Conservation (phyloP, 1,140 invertebrate species). For the Bombus consobrinus region DNA sequence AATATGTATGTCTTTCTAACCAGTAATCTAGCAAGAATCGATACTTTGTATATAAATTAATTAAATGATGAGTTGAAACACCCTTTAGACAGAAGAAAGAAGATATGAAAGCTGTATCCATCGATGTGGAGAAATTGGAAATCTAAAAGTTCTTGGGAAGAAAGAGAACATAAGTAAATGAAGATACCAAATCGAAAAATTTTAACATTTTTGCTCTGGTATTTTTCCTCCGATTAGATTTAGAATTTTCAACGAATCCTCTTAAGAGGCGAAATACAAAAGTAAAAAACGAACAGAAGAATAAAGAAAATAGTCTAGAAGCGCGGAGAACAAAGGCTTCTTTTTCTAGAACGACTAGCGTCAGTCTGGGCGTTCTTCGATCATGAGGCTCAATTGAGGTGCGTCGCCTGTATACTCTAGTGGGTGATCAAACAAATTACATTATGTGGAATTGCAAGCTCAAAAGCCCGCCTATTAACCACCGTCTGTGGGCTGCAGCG, state of each 20-base stretch:
- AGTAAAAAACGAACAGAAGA: background rate
- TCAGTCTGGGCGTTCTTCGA: conserved; percentile 40
- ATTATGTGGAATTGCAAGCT: conserved; percentile 57
- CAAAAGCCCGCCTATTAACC: conserved; percentile 51
- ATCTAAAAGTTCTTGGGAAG: no score
- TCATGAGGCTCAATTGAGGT: conserved; percentile 58
- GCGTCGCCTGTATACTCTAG: conserved; percentile 52
- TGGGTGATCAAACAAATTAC: conserved; percentile 64
- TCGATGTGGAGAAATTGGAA: no score
- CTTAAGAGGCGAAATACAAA: background rate
- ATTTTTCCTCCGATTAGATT: background rate
- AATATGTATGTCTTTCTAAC: no score
- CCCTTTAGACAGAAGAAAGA: no score
- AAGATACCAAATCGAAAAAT: no score
- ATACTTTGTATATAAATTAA: no score
- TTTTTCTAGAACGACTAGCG: conserved; percentile 23
- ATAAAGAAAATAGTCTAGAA: background rate
- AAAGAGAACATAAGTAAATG: no score
- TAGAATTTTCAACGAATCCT: background rate
- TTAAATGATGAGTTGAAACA: no score
- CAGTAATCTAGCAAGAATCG: no score
- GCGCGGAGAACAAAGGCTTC: background rate
- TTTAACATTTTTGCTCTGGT: no score
- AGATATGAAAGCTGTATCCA: no score
- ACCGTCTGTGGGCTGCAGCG: conserved; percentile 17